These are phyloP conservation scores for Tiliacea aurago DNA, from an alignment of 2,888 invertebrate genomes.

Conservation along the genomic window DNA sequence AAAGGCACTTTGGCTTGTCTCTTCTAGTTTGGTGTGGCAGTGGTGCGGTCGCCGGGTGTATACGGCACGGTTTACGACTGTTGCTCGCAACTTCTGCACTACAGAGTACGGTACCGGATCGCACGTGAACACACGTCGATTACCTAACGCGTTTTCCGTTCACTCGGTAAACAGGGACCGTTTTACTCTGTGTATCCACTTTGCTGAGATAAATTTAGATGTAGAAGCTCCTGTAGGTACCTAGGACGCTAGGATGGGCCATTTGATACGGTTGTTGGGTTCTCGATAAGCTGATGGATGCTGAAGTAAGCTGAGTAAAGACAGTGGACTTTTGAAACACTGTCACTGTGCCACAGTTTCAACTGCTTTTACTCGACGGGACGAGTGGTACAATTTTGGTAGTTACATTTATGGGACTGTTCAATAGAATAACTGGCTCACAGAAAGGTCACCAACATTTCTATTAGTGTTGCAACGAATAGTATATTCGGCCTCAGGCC, in stretches of 20 bases:
- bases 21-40: conserved; percentile 48
- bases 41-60: conserved; percentile 54
- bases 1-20: conserved; percentile 18
- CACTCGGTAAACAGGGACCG: conserved; percentile 51
- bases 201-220: conserved; percentile 54
- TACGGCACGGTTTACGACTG: conserved; percentile 77
- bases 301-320: not conserved
- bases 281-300: conserved; percentile 7
- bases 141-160: conserved; percentile 68
- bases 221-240: conserved; percentile 26
- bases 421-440: not conserved
- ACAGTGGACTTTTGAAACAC: not conserved
- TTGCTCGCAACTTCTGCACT: conserved; percentile 71
- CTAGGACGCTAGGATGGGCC: conserved; percentile 6
- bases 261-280: conserved; percentile 6
- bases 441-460: not conserved
- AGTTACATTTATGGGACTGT: not conserved
- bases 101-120: conserved; percentile 57
- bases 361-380: not conserved
- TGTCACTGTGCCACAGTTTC: not conserved
- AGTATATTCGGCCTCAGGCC: too few relatives aligned
- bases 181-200: conserved; percentile 55
- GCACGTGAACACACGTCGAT: conserved; percentile 66
- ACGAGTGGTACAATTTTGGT: not conserved
- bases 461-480: too few relatives aligned